Evolutionary conservation across 1,140 invertebrate genomes (phyloP).

Genomic region (Nilaparvata lugens): DNA sequence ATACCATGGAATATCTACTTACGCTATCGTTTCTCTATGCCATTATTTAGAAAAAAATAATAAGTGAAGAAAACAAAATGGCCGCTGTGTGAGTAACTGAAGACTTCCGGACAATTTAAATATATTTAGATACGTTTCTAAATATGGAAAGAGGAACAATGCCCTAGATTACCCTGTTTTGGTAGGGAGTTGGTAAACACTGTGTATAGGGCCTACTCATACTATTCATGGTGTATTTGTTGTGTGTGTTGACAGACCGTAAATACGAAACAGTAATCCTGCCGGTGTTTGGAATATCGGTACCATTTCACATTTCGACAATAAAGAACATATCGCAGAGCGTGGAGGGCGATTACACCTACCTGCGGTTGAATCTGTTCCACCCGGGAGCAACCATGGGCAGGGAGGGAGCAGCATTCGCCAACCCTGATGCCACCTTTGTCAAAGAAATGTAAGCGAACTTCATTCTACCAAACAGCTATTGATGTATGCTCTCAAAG

Average conservation of each 20-base stretch:
- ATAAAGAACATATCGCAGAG: conserved; percentile 98
- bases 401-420: conserved; percentile 78
- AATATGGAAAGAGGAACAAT: too few species aligned
- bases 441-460: conserved; percentile 96
- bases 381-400: conserved; percentile 95
- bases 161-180: too few species aligned
- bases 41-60: too few species aligned
- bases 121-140: too few species aligned
- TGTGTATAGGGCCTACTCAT: neutral
- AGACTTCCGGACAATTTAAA: too few species aligned
- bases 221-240: neutral
- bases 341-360: conserved; percentile 98
- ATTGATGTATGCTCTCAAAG: too few species aligned
- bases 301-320: conserved; percentile 97
- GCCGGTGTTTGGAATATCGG: conserved; percentile 89
- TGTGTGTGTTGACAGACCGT: conserved; percentile 59
- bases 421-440: conserved; percentile 92
- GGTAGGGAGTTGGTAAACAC: neutral
- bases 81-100: too few species aligned
- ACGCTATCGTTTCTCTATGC: too few species aligned
- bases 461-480: too few species aligned
- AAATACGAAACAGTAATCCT: conserved; percentile 97
- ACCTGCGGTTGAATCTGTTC: conserved; percentile 97
- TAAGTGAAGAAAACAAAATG: too few species aligned
- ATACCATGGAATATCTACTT: too few species aligned